These are phyloP conservation scores for Hypomecis punctinalis DNA, from an alignment of 2,888 invertebrate genomes.

Conservation along the genomic window DNA sequence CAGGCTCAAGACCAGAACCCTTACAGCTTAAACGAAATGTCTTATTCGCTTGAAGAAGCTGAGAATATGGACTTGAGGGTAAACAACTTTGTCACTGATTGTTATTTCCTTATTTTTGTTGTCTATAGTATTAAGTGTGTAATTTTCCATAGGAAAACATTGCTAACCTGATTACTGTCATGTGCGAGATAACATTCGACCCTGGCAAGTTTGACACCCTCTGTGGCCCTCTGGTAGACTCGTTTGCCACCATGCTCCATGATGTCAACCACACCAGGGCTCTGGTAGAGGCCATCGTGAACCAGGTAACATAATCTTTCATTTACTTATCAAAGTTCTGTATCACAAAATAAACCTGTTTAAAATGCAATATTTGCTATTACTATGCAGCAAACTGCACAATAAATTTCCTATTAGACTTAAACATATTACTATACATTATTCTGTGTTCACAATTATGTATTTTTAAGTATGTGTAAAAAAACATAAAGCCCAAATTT, in stretches of 20 bases:
- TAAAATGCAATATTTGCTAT: too few species aligned
- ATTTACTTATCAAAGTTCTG: not conserved
- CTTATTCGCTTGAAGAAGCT: slow-evolving; percentile 73
- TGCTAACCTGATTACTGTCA: slow-evolving; percentile 87
- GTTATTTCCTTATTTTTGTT: slow-evolving; percentile 7
- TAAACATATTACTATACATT: too few species aligned
- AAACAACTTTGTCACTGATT: slow-evolving; percentile 21
- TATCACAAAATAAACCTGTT: not conserved
- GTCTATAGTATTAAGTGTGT: slow-evolving; percentile 18
- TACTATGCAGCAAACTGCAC: too few species aligned
- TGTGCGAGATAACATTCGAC: slow-evolving; percentile 90
- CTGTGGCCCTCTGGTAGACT: slow-evolving; percentile 88
- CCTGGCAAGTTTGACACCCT: slow-evolving; percentile 91
- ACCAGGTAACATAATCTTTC: slow-evolving; percentile 75
- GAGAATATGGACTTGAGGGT: slow-evolving; percentile 77
- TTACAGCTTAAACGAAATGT: slow-evolving; percentile 76
- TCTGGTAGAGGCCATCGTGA: slow-evolving; percentile 88
- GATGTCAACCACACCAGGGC: slow-evolving; percentile 86
- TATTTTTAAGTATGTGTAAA: too few species aligned
- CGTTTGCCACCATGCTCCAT: slow-evolving; percentile 87
- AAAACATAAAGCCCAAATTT: too few species aligned
- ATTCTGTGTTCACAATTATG: too few species aligned
- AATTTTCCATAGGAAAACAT: slow-evolving; percentile 73
- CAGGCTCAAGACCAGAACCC: slow-evolving; percentile 77
- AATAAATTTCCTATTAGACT: too few species aligned